Base-by-base conservation (phyloP, 2,888 invertebrate genomes). In the Plutella xylostella region DNA sequence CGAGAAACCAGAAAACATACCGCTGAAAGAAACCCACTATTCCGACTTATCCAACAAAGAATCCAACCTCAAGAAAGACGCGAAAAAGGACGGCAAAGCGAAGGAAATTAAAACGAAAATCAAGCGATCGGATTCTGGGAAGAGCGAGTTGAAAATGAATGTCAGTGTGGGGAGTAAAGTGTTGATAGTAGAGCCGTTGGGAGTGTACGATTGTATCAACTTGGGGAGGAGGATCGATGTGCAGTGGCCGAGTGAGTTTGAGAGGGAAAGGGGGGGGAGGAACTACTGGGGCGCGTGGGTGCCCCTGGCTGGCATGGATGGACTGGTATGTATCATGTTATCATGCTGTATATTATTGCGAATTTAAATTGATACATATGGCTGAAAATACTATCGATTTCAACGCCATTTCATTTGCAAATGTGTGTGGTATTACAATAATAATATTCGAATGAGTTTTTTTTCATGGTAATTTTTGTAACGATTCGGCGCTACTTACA, bases 181-280 rank as follows among this genome's bases (percentile, higher is more conserved):
- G 63, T 63, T 75, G 63, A 85, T 77, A 11, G 66, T 73, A 15
- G 85, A 84, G 52, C 85, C 72, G 17, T 45, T 82, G 6, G 76
- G 88, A 60, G 94, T 97, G 37, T 97, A 94, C 61, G 96, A 97
- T 65, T 94, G 93, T 51, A 92, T 97, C 46, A 97, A 97, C 71
- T 79, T 96, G 53, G 95, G 95, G 7, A 84, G 96, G 49, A 84
- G 95, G 51, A 95, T 96, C 48, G 97, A 97, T 61, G 96, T 97
- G n/a, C 89, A 90, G 55, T 98, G 98, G 98, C 98, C 98, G 0
- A 92, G 91, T 55, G 96, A 97, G 66, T 88, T 89, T 43, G 94
- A 96, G 91, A 79, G 96, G 45, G 89, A 89, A 49, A 87, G 91
- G 52, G 97, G 97, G 0, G 97, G 97, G 0, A 86, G 94, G 51